Evolutionary conservation across 2,888 invertebrate genomes (phyloP).

Genomic region (Polydesmus complanatus): DNA sequence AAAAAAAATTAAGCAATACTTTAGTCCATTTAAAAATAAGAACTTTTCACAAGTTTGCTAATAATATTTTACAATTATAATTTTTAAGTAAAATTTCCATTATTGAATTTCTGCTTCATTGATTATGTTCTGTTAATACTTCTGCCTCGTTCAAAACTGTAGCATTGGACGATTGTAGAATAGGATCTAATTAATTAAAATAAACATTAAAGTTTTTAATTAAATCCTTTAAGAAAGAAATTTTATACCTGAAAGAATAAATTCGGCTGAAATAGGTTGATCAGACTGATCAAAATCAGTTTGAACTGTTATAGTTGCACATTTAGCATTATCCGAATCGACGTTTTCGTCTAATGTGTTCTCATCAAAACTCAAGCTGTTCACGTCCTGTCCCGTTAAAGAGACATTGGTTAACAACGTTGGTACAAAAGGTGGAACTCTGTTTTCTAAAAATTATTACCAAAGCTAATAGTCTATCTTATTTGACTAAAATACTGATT

Average conservation of each 20-base stretch:
- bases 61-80: no score
- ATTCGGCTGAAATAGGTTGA: not conserved
- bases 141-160: no score
- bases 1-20: no score
- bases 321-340: not conserved
- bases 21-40: no score
- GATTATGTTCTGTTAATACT: not conserved
- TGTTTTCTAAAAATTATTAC: no score
- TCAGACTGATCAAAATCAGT: conserved; percentile 5
- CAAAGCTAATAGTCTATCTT: no score
- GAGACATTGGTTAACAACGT: not conserved
- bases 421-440: not conserved
- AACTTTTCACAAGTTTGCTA: no score
- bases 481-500: no score
- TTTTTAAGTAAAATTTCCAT: not conserved
- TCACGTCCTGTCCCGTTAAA: not conserved
- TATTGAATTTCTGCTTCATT: not conserved
- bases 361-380: not conserved
- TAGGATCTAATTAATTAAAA: not conserved
- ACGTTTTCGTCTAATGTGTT: not conserved
- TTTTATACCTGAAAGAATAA: conserved; percentile 3
- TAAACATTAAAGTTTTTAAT: not conserved
- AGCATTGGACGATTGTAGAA: not conserved
- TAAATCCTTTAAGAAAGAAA: not conserved
- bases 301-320: not conserved